Evolutionary conservation across 1,140 invertebrate genomes (phyloP).

Genomic region (Triops cancriformis): DNA sequence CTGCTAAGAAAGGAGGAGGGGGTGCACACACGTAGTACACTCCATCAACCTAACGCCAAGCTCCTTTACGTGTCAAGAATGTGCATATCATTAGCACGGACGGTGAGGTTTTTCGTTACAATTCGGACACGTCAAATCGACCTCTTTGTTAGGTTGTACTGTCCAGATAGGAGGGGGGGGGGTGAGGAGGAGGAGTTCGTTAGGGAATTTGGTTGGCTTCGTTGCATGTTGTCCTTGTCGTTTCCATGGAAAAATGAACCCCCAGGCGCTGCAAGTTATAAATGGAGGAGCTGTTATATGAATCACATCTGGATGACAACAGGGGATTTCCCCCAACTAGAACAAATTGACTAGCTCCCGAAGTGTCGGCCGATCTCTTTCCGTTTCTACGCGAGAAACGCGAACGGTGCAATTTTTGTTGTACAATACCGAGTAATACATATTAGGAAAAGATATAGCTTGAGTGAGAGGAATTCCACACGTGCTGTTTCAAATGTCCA

Average conservation of each 20-base stretch:
- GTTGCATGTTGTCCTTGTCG: conserved; percentile 4
- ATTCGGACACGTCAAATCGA: not conserved
- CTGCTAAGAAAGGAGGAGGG: too few relatives aligned
- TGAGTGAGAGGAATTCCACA: too few relatives aligned
- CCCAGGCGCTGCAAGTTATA: not conserved
- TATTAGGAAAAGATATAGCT: too few relatives aligned
- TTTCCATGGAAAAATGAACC: conserved; percentile 6
- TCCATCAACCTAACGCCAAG: not conserved
- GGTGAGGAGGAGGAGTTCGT: not conserved
- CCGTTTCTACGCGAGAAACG: too few relatives aligned
- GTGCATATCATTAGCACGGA: not conserved
- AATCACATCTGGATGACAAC: conserved; percentile 4
- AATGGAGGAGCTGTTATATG: not conserved
- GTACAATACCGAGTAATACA: too few relatives aligned
- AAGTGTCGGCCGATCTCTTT: not conserved
- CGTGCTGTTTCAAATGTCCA: too few relatives aligned
- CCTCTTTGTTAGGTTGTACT: not conserved
- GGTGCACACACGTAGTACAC: not conserved
- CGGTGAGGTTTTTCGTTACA: not conserved
- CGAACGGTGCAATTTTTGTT: too few relatives aligned
- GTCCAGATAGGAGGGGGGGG: not conserved
- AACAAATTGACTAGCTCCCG: conserved; percentile 8
- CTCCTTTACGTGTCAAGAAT: conserved; percentile 6
- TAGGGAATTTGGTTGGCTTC: not conserved
- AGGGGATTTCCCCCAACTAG: not conserved